A percentile compares a stretch with the other conserved stretches of the same genome.
Conservation (phyloP, 1,140 invertebrate genomes). For the Ceratina japonica region DNA sequence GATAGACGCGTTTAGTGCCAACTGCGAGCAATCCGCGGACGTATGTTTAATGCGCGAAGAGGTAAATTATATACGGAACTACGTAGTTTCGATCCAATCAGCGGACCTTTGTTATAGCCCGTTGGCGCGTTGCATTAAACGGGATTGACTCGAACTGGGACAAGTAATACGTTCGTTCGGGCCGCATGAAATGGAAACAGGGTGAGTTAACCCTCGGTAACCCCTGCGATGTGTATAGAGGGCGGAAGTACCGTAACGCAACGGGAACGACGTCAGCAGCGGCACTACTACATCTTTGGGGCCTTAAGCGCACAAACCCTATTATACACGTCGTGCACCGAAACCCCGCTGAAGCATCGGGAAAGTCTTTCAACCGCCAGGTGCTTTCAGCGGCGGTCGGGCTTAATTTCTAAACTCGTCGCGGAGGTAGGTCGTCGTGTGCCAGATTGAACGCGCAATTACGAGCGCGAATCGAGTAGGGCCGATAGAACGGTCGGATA, state of each 20-base stretch:
- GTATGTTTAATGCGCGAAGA: slow-evolving; percentile 11
- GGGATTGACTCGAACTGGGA: slow-evolving; percentile 5
- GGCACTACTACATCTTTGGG: slow-evolving; percentile 31
- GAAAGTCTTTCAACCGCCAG: neutral
- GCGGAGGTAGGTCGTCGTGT: too few species aligned
- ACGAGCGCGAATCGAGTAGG: neutral
- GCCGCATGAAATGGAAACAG: slow-evolving; percentile 24
- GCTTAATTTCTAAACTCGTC: too few species aligned
- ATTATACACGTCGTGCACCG: slow-evolving; percentile 1
- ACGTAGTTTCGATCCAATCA: slow-evolving; percentile 22
- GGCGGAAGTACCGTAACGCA: slow-evolving; percentile 67
- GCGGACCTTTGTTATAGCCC: slow-evolving; percentile 1
- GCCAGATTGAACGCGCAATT: neutral
- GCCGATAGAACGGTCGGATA: slow-evolving; percentile 7
- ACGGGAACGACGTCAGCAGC: slow-evolving; percentile 62
- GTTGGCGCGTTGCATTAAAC: neutral
- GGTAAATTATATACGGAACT: slow-evolving; percentile 4
- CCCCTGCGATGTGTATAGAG: slow-evolving; percentile 47
- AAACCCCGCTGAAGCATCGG: slow-evolving; percentile 11
- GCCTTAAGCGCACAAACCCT: slow-evolving; percentile 23
- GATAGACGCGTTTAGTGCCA: slow-evolving; percentile 44
- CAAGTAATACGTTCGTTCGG: neutral
- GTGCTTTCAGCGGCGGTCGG: too few species aligned
- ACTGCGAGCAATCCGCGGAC: slow-evolving; percentile 33
- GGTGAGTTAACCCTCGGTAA: slow-evolving; percentile 51